Conservation (phyloP, 2,797 vertebrate species). For the Miichthys miiuy region DNA sequence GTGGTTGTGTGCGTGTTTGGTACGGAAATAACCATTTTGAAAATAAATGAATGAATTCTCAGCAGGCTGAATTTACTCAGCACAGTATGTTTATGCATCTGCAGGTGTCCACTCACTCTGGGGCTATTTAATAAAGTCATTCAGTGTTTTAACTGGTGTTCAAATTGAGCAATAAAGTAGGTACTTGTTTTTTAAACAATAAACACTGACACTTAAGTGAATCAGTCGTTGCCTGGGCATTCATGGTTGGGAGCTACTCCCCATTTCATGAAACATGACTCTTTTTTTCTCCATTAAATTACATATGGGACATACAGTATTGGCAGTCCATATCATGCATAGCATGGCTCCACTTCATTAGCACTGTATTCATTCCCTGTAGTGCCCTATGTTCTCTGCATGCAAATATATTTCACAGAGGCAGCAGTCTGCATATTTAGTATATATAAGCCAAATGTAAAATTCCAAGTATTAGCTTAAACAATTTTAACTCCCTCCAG, state of each 20-base stretch:
- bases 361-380: not conserved
- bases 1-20: not conserved
- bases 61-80: constrained; percentile 6
- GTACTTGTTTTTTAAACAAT: constrained; percentile 1
- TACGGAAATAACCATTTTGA: constrained; percentile 23
- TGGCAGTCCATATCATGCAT: not conserved
- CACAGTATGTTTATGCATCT: constrained; percentile 12
- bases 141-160: not conserved
- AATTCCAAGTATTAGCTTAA: constrained; percentile 3
- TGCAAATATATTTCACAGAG: not conserved
- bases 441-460: not conserved
- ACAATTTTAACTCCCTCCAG: constrained; percentile 7
- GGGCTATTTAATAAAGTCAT: constrained; percentile 30
- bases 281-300: not conserved
- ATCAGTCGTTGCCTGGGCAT: not conserved
- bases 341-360: not conserved
- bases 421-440: not conserved
- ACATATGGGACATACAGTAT: not conserved
- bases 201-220: not conserved
- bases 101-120: constrained; percentile 15
- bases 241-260: not conserved
- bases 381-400: not conserved
- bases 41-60: constrained; percentile 20
- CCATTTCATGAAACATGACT: no score
- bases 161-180: constrained; percentile 14